Percentiles rank a stretch among this genome's conserved stretches.
Conservation (phyloP, 1,140 invertebrate genomes). For the Monochamus saltuarius region DNA sequence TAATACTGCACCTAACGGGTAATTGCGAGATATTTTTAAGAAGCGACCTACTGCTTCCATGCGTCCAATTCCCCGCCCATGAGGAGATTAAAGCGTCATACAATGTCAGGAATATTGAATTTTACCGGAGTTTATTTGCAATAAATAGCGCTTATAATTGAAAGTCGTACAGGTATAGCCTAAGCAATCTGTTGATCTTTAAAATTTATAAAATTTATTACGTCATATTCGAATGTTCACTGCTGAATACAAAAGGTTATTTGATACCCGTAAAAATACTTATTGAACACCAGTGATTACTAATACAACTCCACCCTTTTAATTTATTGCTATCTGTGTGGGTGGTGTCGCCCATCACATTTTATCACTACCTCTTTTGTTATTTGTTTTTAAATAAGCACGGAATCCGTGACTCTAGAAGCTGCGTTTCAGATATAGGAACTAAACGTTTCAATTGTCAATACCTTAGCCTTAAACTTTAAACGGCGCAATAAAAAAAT, state of each 20-base stretch:
- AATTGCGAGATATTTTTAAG: no score
- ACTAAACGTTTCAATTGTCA: no score
- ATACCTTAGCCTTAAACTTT: no score
- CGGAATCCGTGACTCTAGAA: no score
- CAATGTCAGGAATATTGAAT: constrained; percentile 1
- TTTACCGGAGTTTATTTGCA: neutral
- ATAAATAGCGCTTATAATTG: constrained; percentile 8
- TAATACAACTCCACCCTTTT: constrained; percentile 4
- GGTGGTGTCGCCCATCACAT: no score
- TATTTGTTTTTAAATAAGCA: no score
- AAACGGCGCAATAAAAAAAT: no score
- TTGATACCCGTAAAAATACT: constrained; percentile 6
- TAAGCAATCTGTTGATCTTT: constrained; percentile 8
- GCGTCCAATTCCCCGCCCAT: no score
- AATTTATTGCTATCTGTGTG: neutral
- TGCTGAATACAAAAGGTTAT: constrained; percentile 3
- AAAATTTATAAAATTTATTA: constrained; percentile 7
- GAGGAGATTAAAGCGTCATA: constrained; percentile 1
- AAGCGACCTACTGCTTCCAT: no score
- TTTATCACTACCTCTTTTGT: no score
- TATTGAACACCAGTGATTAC: neutral
- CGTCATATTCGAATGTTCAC: constrained; percentile 5
- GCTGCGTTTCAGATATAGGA: no score
- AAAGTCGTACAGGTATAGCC: constrained; percentile 6
- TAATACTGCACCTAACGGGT: no score